Evolutionary conservation across 2,888 invertebrate genomes (phyloP).

Genomic region (Cenopis cana): DNA sequence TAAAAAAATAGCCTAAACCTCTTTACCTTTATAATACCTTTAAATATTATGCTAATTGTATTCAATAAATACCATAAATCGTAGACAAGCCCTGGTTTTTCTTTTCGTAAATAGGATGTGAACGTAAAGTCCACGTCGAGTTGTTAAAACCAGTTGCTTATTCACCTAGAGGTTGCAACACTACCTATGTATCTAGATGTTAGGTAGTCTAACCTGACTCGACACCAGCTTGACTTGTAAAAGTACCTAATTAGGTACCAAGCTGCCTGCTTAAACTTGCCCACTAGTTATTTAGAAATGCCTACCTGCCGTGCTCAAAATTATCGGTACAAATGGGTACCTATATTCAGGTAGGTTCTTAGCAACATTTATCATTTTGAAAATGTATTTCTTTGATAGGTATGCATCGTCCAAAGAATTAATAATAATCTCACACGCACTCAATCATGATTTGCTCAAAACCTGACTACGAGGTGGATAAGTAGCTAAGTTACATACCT

Average conservation of each 20-base stretch:
- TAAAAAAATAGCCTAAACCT: no score
- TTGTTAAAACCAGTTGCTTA: conserved; percentile 60
- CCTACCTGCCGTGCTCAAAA: neutral
- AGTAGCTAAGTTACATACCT: neutral
- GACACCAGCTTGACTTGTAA: conserved; percentile 55
- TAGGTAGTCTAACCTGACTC: conserved; percentile 50
- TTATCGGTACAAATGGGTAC: neutral
- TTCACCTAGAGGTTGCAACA: conserved; percentile 55
- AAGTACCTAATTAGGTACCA: conserved; percentile 62
- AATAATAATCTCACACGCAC: neutral
- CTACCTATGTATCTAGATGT: conserved; percentile 20
- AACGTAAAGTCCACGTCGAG: conserved; percentile 45
- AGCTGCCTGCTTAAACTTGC: neutral
- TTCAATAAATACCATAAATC: no score
- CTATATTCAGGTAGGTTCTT: neutral
- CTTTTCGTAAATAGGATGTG: no score
- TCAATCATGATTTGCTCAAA: neutral
- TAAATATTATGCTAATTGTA: no score
- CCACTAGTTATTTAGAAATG: neutral
- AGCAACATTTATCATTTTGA: neutral
- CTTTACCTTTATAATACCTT: no score
- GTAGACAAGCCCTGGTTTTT: no score
- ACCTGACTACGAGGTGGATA: conserved; percentile 7
- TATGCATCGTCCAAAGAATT: neutral
- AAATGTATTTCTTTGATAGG: neutral